phyloP scores from a whole-genome alignment of 2,888 invertebrate species.

The Spilarctia lutea region DNA sequence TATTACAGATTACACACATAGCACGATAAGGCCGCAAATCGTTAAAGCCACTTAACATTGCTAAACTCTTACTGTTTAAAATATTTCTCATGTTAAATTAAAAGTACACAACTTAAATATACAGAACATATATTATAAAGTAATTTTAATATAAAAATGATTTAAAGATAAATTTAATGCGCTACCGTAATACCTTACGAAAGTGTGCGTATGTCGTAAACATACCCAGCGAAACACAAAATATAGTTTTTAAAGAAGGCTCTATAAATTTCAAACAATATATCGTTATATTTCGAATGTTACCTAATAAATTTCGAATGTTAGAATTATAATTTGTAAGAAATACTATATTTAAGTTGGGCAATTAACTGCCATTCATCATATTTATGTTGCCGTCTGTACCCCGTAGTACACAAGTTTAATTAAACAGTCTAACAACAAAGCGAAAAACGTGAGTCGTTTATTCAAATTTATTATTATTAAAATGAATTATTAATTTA shows the following conservation, averaged over 20 bases:
- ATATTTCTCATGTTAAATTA: not conserved
- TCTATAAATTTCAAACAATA: not conserved
- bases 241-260: not conserved
- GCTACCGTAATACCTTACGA: too few species aligned
- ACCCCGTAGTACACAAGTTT: constrained; percentile 6
- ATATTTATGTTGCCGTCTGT: constrained; percentile 5
- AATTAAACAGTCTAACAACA: constrained; percentile 16
- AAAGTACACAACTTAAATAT: not conserved
- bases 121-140: too few species aligned
- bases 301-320: not conserved
- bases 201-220: too few species aligned
- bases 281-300: not conserved
- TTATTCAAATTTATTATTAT: constrained; percentile 10
- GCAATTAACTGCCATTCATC: constrained; percentile 1
- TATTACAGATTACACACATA: not conserved
- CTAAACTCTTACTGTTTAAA: not conserved
- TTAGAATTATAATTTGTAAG: not conserved
- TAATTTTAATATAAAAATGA: too few species aligned
- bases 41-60: not conserved
- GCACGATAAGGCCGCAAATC: not conserved
- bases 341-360: not conserved
- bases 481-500: constrained; percentile 12
- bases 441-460: constrained; percentile 14
- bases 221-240: too few species aligned
- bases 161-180: too few species aligned